Percentiles rank a stretch among this genome's conserved stretches.
Conservation (phyloP, 2,113 vertebrate species). For the Otocyon megalotis region DNA sequence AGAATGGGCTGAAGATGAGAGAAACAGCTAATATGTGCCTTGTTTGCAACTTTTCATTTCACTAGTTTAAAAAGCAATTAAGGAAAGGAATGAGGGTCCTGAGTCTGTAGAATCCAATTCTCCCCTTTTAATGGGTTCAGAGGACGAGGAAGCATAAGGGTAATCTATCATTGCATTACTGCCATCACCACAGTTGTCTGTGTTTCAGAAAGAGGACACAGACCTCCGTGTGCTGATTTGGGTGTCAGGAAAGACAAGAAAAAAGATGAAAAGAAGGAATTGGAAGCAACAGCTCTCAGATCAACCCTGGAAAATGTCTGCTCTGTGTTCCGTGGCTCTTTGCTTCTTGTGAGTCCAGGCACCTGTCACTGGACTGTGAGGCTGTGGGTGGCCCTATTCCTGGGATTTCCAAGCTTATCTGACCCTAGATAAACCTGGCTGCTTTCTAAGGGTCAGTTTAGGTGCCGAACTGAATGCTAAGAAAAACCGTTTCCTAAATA, state of each 20-base stretch:
- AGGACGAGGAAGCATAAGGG: conserved; percentile 17
- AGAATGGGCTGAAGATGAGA: background rate
- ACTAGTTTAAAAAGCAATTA: conserved; percentile 76
- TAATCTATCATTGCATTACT: conserved; percentile 68
- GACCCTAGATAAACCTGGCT: conserved; percentile 75
- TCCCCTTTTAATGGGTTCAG: conserved; percentile 56
- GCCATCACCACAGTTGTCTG: conserved; percentile 11
- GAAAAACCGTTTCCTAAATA: conserved; percentile 60
- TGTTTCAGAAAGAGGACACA: conserved; percentile 47
- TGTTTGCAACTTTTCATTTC: conserved; percentile 62
- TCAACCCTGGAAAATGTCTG: background rate
- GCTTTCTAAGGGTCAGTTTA: conserved; percentile 40
- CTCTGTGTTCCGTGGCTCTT: background rate
- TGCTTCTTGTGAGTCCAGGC: conserved; percentile 40
- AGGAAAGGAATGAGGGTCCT: conserved; percentile 47
- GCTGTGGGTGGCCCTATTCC: conserved; percentile 54
- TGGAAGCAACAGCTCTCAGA: background rate
- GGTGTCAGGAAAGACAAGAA: conserved; percentile 42
- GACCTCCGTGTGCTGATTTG: conserved; percentile 7
- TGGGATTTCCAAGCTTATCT: conserved; percentile 57
- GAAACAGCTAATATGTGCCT: background rate
- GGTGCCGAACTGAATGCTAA: background rate
- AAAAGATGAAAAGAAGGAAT: conserved; percentile 30
- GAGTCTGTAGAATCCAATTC: conserved; percentile 68
- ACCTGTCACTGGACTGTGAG: conserved; percentile 58